Evolutionary conservation across 2,888 invertebrate genomes (phyloP).

Genomic region (Drosophila multiciliata): DNA sequence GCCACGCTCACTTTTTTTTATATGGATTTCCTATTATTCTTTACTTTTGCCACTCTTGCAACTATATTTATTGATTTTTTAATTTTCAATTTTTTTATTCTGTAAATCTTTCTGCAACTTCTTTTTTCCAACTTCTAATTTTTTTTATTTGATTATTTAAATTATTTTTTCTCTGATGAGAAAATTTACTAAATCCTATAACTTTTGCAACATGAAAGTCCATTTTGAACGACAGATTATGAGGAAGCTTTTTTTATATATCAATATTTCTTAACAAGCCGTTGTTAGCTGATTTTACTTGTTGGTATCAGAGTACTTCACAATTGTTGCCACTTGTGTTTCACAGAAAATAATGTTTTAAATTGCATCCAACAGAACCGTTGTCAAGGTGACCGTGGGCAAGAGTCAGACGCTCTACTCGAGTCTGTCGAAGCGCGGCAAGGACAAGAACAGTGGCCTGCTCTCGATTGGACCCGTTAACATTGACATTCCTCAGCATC

Average conservation of each 20-base stretch:
- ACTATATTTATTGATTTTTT: no score
- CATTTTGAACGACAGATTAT: no score
- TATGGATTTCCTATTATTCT: no score
- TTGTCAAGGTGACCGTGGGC: conserved; percentile 96
- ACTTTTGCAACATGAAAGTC: no score
- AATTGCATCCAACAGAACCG: conserved; percentile 87
- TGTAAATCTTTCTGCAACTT: no score
- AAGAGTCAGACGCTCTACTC: conserved; percentile 97
- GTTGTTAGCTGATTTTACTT: not conserved
- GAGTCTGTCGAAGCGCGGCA: conserved; percentile 90
- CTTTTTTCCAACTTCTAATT: no score
- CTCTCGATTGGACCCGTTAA: conserved; percentile 95
- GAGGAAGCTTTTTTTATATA: not conserved
- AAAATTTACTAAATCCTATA: no score
- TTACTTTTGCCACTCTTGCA: no score
- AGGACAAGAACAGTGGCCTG: conserved; percentile 92
- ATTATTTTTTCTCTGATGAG: no score
- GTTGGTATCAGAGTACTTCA: not conserved
- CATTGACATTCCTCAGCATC: conserved; percentile 99
- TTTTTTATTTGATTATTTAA: no score
- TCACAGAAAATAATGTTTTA: not conserved
- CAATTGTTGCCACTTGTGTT: not conserved
- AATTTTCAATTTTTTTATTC: no score
- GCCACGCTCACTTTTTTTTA: no score
- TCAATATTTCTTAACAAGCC: not conserved